Percentiles rank a stretch among this genome's conserved stretches.
These are phyloP conservation scores for Chloroceryle amazona DNA, from an alignment of 2,797 vertebrate species.

Conservation along the genomic window DNA sequence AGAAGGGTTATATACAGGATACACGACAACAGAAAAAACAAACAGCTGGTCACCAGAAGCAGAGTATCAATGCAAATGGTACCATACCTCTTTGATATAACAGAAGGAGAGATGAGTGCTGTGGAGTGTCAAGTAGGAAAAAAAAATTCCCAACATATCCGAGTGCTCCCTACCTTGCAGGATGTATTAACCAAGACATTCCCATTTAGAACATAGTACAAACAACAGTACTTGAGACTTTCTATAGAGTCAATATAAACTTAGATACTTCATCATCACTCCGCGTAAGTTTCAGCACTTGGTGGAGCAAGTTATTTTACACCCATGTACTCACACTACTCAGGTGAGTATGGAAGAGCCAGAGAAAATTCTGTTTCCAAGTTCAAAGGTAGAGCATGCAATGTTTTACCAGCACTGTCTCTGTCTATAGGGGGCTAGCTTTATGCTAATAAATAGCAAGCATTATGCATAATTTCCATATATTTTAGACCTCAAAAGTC, in stretches of 20 bases:
- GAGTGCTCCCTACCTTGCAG: neutral
- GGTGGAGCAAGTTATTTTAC: neutral
- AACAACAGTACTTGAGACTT: neutral
- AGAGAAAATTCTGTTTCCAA: neutral
- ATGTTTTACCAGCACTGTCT: neutral
- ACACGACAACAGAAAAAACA: neutral
- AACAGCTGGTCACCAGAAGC: neutral
- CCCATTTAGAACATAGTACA: neutral
- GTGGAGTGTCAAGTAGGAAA: neutral
- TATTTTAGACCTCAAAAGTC: neutral
- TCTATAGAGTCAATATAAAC: neutral
- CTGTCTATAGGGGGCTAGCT: neutral
- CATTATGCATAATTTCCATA: neutral
- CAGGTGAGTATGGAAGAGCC: neutral
- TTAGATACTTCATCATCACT: neutral
- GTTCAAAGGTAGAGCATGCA: neutral
- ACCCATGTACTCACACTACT: neutral
- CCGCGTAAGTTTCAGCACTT: neutral
- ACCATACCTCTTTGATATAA: neutral
- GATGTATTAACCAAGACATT: neutral
- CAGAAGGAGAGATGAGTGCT: neutral
- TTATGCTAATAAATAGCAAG: neutral
- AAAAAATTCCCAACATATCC: neutral
- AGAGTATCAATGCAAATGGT: rapidly evolving
- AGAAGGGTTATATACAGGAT: neutral